Percentiles rank a stretch among this genome's conserved stretches.
phyloP scores from a whole-genome alignment of 2,797 vertebrate species.

The Hipposideros larvatus region DNA sequence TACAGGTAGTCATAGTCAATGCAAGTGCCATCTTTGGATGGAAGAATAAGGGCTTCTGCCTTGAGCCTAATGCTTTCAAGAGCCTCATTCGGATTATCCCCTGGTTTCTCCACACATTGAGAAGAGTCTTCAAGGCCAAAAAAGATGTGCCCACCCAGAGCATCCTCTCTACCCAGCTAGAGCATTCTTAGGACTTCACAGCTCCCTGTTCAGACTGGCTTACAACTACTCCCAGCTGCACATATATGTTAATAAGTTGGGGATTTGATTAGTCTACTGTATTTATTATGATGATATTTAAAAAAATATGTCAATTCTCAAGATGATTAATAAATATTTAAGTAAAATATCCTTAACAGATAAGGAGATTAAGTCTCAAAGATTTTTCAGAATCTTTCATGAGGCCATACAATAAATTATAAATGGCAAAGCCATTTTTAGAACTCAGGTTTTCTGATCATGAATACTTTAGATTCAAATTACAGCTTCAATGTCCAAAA shows the following conservation, averaged over 20 bases:
- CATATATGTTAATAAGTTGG: background rate
- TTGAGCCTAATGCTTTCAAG: background rate
- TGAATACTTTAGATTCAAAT: constrained; percentile 26
- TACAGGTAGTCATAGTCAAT: background rate
- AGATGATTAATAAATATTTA: constrained; percentile 29
- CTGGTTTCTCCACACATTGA: background rate
- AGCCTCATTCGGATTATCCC: background rate
- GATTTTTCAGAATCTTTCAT: background rate
- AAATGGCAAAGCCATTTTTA: constrained; percentile 24
- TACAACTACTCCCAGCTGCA: background rate
- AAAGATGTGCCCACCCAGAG: background rate
- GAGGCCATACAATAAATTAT: background rate
- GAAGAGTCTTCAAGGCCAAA: background rate
- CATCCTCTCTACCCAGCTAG: background rate
- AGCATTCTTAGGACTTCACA: background rate
- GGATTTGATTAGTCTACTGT: background rate
- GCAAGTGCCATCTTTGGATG: background rate
- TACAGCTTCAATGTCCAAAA: background rate
- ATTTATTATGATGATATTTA: constrained; percentile 33
- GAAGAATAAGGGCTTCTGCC: background rate
- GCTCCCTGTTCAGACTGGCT: background rate
- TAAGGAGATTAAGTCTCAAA: background rate
- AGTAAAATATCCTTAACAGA: constrained; percentile 11
- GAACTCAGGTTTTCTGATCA: background rate
- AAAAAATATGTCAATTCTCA: constrained; percentile 38